phyloP scores from a whole-genome alignment of 2,888 invertebrate genomes.

The Dermolepida albohirtum region DNA sequence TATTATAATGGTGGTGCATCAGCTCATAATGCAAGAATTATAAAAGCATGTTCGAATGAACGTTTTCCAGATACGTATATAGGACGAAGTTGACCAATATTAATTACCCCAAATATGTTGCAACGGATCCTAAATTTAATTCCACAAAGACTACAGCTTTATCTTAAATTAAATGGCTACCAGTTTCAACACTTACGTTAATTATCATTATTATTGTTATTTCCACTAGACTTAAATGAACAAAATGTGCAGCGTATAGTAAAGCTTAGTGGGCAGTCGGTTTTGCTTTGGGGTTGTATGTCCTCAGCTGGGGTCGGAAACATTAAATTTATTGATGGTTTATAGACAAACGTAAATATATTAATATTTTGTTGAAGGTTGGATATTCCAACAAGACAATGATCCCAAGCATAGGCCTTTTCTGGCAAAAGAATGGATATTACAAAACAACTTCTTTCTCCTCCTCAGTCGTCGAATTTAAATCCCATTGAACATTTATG shows the following conservation, averaged over 20 bases:
- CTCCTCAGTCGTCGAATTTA: slow-evolving; percentile 29
- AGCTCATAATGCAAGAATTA: too few relatives aligned
- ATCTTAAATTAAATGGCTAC: too few relatives aligned
- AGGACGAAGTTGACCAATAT: too few relatives aligned
- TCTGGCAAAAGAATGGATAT: slow-evolving; percentile 11
- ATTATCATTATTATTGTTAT: too few relatives aligned
- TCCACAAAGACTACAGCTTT: too few relatives aligned
- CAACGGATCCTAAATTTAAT: too few relatives aligned
- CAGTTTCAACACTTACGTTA: too few relatives aligned
- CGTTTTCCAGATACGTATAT: too few relatives aligned
- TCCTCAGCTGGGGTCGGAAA: neutral
- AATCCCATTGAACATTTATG: slow-evolving; percentile 35
- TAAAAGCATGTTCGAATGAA: too few relatives aligned
- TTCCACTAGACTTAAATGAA: too few relatives aligned
- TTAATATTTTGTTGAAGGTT: slow-evolving; percentile 1
- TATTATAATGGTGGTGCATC: too few relatives aligned
- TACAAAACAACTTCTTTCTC: slow-evolving; percentile 12
- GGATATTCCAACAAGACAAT: neutral
- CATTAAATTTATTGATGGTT: slow-evolving; percentile 13
- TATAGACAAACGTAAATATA: slow-evolving; percentile 23
- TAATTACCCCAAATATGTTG: too few relatives aligned
- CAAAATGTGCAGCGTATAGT: neutral
- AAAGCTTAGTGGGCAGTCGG: neutral
- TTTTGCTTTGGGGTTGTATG: slow-evolving; percentile 11
- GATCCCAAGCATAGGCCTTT: neutral